Base-by-base conservation (phyloP, 2,888 invertebrate genomes). In the Drosophila birchii region DNA sequence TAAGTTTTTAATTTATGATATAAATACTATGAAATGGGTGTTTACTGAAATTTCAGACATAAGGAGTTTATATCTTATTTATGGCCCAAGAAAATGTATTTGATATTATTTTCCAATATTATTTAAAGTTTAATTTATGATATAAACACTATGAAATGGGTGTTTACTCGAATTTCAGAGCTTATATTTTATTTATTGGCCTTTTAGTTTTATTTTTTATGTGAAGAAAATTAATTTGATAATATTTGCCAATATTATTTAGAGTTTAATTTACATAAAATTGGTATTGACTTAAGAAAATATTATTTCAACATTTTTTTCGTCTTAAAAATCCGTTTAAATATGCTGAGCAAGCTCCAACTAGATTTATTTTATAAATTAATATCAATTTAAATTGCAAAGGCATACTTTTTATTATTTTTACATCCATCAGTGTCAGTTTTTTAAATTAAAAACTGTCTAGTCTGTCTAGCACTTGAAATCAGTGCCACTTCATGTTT, bases 401-500 rank as follows among this genome's bases (percentile, higher is more conserved):
- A 36, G 4, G 5, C 16, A 36, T 6, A n/a, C 23, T 14, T 5
- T 9, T 18, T 23, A 14, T 51, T 34, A 51, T 51, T 34, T 51
- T 34, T 20, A 36, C 12, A 32, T n/a, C 38, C 45, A 18, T 49
- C 38, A 64, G 18, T 64, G 29, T 9, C 47, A 39, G 18, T 18
- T 39, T 20, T 29, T 26, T 36, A 43, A 64, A 51, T 66, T 43
- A 43, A 66, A 45, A 66, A 3, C 34, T 29, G 43, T 36, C 47
- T 32, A 16, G 26, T 47, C 32, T 47, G 49, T 43, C 47, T 38
- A 16, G 18, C 18, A 34, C 14, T 38, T 6, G 5, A 36, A 64
- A 51, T 66, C 64, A 66, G 43, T 66, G 64, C 36, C 66, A 64
- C 29, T 68, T 54, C 44, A 39, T 9, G 11, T 26, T 55, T 29